Evolutionary conservation across 2,113 vertebrate genomes (phyloP).

Genomic region (Lasiurus borealis): DNA sequence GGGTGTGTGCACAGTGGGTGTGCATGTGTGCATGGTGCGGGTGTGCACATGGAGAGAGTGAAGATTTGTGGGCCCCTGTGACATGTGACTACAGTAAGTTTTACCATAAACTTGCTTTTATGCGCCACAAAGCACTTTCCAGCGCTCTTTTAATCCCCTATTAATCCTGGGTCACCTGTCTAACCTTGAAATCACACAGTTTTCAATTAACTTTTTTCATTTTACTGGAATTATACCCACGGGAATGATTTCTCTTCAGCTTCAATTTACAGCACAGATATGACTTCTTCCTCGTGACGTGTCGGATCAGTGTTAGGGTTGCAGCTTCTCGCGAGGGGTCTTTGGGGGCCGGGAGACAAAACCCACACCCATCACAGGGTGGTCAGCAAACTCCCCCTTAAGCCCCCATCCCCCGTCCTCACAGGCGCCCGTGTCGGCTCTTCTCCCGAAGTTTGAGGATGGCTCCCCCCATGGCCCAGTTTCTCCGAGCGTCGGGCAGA

Average conservation of each 20-base stretch:
- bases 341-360: neutral
- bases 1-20: neutral
- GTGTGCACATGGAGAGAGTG: neutral
- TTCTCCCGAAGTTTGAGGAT: neutral
- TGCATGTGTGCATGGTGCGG: neutral
- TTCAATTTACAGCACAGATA: neutral
- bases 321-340: fast-evolving
- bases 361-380: fast-evolving
- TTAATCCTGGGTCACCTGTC: neutral
- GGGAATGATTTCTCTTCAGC: neutral
- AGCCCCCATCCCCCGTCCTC: too few species aligned
- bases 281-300: neutral
- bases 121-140: neutral
- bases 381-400: neutral
- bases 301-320: neutral
- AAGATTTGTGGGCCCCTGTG: fast-evolving
- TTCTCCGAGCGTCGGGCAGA: neutral
- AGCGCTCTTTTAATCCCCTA: neutral
- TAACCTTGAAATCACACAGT: neutral
- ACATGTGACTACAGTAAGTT: neutral
- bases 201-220: constrained; percentile 18
- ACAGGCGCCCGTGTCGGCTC: fast-evolving
- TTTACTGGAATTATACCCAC: neutral
- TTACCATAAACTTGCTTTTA: neutral
- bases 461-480: fast-evolving